Evolutionary conservation across 2,797 vertebrate genomes (phyloP).

Genomic region (Garrulus glandarius): DNA sequence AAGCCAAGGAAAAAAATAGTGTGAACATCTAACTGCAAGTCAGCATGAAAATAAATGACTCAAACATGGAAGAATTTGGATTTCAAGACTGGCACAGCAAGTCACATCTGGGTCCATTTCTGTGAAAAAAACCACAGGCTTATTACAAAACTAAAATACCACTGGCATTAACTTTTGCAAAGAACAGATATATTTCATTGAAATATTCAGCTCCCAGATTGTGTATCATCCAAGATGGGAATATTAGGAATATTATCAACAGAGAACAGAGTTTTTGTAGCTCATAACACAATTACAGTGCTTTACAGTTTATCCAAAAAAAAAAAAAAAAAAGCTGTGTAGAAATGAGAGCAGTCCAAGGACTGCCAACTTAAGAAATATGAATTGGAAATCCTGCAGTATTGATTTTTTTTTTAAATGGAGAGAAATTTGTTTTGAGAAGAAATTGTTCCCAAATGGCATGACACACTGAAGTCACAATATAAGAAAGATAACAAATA

Average conservation of each 20-base stretch:
- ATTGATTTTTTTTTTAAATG: neutral
- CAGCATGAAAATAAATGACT: slow-evolving; percentile 46
- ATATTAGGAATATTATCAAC: neutral
- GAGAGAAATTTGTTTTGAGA: neutral
- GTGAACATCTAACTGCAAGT: slow-evolving; percentile 31
- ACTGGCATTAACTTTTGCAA: neutral
- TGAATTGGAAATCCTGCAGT: neutral
- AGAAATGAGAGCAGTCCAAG: neutral
- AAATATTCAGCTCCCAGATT: neutral
- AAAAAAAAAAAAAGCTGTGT: neutral
- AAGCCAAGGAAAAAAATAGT: slow-evolving; percentile 34
- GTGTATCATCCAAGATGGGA: neutral
- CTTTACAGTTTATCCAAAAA: neutral
- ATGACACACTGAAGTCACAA: neutral
- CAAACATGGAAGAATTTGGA: neutral
- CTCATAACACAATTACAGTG: neutral
- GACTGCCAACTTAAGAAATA: neutral
- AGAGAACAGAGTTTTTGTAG: neutral
- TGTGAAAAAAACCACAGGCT: neutral
- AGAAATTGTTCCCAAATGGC: neutral
- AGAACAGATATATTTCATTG: neutral
- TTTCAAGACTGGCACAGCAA: neutral
- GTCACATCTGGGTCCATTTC: neutral
- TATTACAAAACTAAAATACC: neutral
- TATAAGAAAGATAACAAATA: accelerated